Evolutionary conservation across 2,797 vertebrate species (phyloP).

Genomic region (Cyclopterus lumpus): DNA sequence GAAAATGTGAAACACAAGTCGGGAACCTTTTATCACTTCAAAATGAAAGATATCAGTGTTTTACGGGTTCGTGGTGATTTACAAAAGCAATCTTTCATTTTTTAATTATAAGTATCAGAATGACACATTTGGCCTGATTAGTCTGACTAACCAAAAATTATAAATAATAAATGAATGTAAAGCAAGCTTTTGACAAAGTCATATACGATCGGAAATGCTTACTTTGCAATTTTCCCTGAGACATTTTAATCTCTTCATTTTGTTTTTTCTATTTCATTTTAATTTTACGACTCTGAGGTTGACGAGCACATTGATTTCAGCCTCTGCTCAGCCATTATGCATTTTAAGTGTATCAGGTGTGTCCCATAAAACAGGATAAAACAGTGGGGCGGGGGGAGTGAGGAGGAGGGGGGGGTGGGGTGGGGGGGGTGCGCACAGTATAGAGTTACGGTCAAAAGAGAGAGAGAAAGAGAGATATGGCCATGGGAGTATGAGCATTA

Average conservation of each 20-base stretch:
- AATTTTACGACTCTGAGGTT: constrained; percentile 24
- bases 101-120: neutral
- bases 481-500: constrained; percentile 68
- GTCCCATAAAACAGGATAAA: constrained; percentile 73
- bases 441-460: constrained; percentile 74
- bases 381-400: constrained; percentile 58
- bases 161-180: neutral
- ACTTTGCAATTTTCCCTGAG: neutral
- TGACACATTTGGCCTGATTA: neutral
- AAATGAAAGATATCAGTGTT: neutral
- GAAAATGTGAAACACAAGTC: neutral
- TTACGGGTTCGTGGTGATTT: neutral
- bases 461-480: constrained; percentile 50
- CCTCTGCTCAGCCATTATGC: constrained; percentile 35
- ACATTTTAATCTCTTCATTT: neutral
- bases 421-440: constrained; percentile 25
- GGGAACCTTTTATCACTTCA: neutral
- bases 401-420: constrained; percentile 11
- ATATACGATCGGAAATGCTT: neutral
- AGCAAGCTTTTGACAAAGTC: neutral
- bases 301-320: constrained; percentile 56
- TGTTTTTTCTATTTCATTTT: constrained; percentile 12
- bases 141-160: neutral
- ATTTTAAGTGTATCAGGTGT: constrained; percentile 74
- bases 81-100: neutral